Percentiles rank a stretch among this genome's conserved stretches.
Conservation (phyloP, 2,113 vertebrate genomes). For the Anoura caudifer region DNA sequence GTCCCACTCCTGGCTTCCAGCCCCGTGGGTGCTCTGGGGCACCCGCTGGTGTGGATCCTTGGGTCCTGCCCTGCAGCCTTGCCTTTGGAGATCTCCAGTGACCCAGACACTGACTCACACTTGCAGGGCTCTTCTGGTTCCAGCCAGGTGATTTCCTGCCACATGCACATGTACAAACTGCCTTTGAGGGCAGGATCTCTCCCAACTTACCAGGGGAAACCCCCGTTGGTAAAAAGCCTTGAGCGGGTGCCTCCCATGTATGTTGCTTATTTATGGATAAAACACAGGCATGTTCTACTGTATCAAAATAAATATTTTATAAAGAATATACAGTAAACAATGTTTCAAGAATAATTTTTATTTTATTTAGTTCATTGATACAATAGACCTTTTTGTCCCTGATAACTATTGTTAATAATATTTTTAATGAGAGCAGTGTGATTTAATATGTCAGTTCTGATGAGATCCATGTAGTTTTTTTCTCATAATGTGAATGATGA, state of each 20-base stretch:
- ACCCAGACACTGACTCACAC: background rate
- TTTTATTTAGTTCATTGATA: slow-evolving; percentile 8
- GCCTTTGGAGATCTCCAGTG: slow-evolving; percentile 56
- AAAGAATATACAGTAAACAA: background rate
- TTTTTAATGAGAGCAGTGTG: background rate
- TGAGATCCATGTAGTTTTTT: background rate
- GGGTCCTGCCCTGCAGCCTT: slow-evolving; percentile 28
- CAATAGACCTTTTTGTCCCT: background rate
- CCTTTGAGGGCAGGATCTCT: background rate
- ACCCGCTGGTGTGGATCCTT: background rate
- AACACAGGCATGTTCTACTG: background rate
- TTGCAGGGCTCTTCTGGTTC: background rate
- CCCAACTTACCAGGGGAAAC: background rate
- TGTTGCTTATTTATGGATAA: background rate
- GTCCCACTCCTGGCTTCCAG: background rate
- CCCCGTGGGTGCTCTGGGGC: background rate
- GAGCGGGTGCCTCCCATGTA: background rate
- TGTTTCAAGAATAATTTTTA: background rate
- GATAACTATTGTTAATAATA: background rate
- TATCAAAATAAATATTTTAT: background rate
- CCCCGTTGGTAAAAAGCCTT: background rate
- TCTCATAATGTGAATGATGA: background rate
- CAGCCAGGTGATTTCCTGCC: slow-evolving; percentile 28
- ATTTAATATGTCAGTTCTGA: slow-evolving; percentile 17
- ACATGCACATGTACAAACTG: background rate